Evolutionary conservation across 2,797 vertebrate genomes (phyloP).

Genomic region (Danio kyathit): DNA sequence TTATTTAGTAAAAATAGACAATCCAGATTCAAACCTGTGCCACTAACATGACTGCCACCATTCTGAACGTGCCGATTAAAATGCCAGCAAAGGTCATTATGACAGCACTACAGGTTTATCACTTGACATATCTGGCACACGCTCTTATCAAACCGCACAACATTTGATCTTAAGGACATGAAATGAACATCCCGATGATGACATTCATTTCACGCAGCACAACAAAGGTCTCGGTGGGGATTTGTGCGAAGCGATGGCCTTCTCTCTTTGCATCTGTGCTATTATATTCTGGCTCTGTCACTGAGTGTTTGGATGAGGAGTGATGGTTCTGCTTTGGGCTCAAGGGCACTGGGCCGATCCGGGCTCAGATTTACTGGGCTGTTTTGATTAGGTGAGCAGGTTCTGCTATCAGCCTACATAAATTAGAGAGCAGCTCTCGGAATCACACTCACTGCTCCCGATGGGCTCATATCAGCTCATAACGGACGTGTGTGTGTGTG

Average conservation of each 20-base stretch:
- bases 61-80: background rate
- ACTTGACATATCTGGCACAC: background rate
- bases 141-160: background rate
- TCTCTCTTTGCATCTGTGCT: conserved; percentile 2
- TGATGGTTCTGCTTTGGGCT: conserved; percentile 41
- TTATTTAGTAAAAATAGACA: background rate
- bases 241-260: background rate
- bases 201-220: conserved; percentile 27
- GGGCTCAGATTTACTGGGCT: conserved; percentile 45
- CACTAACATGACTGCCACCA: background rate
- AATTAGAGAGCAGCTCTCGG: conserved; percentile 45
- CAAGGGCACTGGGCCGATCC: conserved; percentile 49
- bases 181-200: background rate
- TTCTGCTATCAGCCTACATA: conserved; percentile 52
- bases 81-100: background rate
- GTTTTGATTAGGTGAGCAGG: conserved; percentile 53
- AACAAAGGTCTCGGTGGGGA: conserved; percentile 17
- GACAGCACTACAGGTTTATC: background rate
- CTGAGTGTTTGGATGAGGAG: conserved; percentile 13
- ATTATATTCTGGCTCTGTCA: conserved; percentile 10
- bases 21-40: background rate
- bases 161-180: conserved; percentile 13
- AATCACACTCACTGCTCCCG: conserved; percentile 34
- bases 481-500: background rate
- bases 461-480: conserved; percentile 31